These are phyloP conservation scores for Phengaris alcon DNA, from an alignment of 2,888 invertebrate genomes.

Conservation along the genomic window DNA sequence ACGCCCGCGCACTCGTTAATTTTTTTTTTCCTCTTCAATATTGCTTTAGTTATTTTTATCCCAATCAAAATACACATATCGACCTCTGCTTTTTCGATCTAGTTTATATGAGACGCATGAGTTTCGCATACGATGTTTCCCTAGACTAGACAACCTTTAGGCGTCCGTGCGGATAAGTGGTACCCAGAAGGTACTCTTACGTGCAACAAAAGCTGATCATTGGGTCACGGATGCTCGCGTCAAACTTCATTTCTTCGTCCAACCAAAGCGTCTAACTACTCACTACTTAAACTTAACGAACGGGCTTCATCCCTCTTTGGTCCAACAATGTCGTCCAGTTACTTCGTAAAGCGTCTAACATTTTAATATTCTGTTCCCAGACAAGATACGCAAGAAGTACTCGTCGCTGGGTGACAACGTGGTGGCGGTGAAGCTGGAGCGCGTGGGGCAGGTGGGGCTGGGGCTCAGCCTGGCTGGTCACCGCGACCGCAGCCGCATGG, in stretches of 20 bases:
- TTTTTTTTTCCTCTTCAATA: background rate
- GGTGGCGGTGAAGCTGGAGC: slow-evolving; percentile 86
- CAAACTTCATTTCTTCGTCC: too few species aligned
- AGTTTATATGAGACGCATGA: background rate
- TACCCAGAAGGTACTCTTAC: too few species aligned
- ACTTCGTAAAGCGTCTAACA: background rate
- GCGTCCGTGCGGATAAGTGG: too few species aligned
- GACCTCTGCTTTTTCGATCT: background rate
- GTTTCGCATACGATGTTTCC: background rate
- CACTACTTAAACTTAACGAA: too few species aligned
- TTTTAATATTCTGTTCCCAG: slow-evolving; percentile 74
- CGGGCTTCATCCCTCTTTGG: too few species aligned
- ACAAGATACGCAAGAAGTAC: slow-evolving; percentile 96
- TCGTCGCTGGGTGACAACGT: slow-evolving; percentile 85
- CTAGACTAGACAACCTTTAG: too few species aligned
- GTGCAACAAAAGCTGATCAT: too few species aligned
- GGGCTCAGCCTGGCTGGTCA: slow-evolving; percentile 97
- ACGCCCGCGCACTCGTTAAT: background rate
- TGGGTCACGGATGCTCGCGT: too few species aligned
- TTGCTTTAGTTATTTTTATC: slow-evolving; percentile 11
- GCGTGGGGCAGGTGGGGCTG: slow-evolving; percentile 86
- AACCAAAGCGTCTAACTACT: too few species aligned
- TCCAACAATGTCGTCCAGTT: too few species aligned
- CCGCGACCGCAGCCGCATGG: slow-evolving; percentile 95
- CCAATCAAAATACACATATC: background rate